Base-by-base conservation (phyloP, 2,797 vertebrate genomes). In the Masticophis lateralis region DNA sequence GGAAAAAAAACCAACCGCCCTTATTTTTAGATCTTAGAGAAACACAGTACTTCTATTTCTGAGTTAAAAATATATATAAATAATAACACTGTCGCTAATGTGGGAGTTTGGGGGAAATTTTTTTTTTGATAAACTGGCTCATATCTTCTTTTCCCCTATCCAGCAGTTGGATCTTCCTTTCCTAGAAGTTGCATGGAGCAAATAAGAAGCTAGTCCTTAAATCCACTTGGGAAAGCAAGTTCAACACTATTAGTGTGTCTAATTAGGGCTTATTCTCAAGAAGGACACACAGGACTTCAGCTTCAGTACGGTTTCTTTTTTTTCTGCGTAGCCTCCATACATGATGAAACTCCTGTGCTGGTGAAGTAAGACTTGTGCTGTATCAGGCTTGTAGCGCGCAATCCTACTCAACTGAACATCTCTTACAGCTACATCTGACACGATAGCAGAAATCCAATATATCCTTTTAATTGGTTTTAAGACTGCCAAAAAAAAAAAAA, bases 281-380 rank as follows among this genome's bases (percentile, higher is more conserved):
- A 27, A 53, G 59, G 91, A 86, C 22, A 66, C 51, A n/a, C 93
- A 95, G 95, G 59, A 90, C 6, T 11, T 28, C 66, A 92, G 25
- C 37, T 61, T 27, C 37, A 97, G 94, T 13, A 53, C 5, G 79
- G 11, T 0, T 83, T 90, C 93, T 92, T 89, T 87, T 66, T 92
- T 25, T 88, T 92, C 79, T 94, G 88, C 94, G 79, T 93, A 91
- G 74, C 27, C 28, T 25, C 55, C 43, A 90, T 88, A 89, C 93
- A 92, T 88, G 93, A 95, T 87, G 92, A 95, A 91, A 74, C 20
- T 60, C 92, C 95, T 95, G 95, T 96, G 93, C 95, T 90, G 32
- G 96, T 94, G 91, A 91, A 95, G 43, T 94, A 94, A 96, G 95
- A 37, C 91, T 88, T 1, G 2, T 60, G 66, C 56, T 43, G 56